These are phyloP conservation scores for Labrus mixtus DNA, from an alignment of 2,113 vertebrate genomes.

Conservation along the genomic window DNA sequence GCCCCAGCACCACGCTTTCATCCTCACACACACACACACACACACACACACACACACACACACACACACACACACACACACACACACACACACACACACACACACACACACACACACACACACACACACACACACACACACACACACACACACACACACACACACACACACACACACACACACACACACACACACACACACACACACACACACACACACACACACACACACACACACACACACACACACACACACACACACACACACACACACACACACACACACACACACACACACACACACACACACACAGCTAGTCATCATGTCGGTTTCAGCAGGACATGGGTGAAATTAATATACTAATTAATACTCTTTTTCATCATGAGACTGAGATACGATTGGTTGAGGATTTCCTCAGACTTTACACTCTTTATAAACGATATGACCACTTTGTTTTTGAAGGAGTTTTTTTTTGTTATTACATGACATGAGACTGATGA, in stretches of 20 bases:
- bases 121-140: background rate
- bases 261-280: conserved; percentile 3
- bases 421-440: no score
- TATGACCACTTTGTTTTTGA: no score
- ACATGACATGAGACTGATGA: no score
- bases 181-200: conserved; percentile 3
- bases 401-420: no score
- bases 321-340: no score
- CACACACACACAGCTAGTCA: background rate
- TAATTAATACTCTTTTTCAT: no score
- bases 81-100: no score
- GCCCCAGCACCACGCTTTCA: conserved; percentile 30
- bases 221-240: conserved; percentile 3
- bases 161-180: background rate
- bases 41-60: background rate
- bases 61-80: background rate
- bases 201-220: background rate
- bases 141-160: conserved; percentile 3
- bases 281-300: background rate
- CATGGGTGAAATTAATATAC: no score
- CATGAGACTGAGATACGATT: no score
- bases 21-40: conserved; percentile 1
- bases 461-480: no score
- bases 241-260: background rate
- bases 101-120: background rate